Percentiles rank a stretch among this genome's conserved stretches.
Conservation (phyloP, 2,797 vertebrate genomes). For the Oryzias sinensis region DNA sequence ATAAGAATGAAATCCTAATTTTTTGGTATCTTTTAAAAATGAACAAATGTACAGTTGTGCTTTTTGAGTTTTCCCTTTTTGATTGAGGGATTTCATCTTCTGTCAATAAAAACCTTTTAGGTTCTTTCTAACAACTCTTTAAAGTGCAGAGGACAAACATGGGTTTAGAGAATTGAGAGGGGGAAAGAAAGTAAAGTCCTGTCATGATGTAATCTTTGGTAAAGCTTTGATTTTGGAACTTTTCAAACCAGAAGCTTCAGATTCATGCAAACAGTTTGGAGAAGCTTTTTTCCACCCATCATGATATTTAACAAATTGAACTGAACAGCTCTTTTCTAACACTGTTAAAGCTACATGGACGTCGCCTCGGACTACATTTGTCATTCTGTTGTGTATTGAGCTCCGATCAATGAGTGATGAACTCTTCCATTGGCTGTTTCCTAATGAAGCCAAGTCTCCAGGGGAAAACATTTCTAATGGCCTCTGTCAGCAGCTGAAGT, state of each 20-base stretch:
- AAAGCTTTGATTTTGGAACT: not conserved
- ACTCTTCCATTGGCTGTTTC: constrained; percentile 47
- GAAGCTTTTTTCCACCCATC: not conserved
- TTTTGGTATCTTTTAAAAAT: too few relatives aligned
- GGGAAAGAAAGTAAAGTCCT: too few relatives aligned
- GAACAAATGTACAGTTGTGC: too few relatives aligned
- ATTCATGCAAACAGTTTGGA: not conserved
- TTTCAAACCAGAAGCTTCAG: not conserved
- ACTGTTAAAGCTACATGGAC: constrained; percentile 11
- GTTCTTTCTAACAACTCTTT: too few relatives aligned
- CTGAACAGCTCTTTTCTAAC: not conserved
- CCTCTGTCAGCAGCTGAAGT: constrained; percentile 18
- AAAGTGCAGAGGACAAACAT: too few relatives aligned
- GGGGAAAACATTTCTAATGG: constrained; percentile 40
- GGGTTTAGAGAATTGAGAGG: too few relatives aligned
- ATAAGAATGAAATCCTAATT: too few relatives aligned
- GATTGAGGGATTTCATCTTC: too few relatives aligned
- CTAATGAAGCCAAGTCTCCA: constrained; percentile 53
- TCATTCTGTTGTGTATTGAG: constrained; percentile 29
- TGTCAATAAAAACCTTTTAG: too few relatives aligned
- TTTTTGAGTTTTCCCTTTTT: too few relatives aligned
- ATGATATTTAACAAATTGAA: not conserved
- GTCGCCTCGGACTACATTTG: constrained; percentile 21
- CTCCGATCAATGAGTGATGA: constrained; percentile 58
- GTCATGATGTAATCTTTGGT: too few relatives aligned